Base-by-base conservation (phyloP, 2,888 invertebrate genomes). In the Tenodera sinensis region DNA sequence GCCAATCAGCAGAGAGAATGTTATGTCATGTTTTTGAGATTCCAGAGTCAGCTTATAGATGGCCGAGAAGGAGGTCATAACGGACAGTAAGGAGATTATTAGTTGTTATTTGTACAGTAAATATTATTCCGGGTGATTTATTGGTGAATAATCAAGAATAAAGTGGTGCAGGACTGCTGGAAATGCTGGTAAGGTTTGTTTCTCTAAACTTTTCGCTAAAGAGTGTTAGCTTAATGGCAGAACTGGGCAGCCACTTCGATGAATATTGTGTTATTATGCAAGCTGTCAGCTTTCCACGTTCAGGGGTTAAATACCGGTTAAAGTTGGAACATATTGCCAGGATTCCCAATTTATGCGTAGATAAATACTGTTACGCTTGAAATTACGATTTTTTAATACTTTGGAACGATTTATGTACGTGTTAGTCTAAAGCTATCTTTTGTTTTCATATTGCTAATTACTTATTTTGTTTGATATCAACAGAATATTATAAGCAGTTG, bases 21-120 rank as follows among this genome's bases (percentile, higher is more conserved):
- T 47, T 84, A 84, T 90, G 89, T 89, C 90, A 89, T 89, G 88
- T 90, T 88, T 83, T 90, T 83, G 28, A 83, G 81, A 27, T 89
- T 89, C 87, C 54, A 86, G 83, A 84, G 83, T 47, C 42, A 85
- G 85, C 87, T 89, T 90, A 88, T 88, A 89, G 90, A 90, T 90
- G 90, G 90, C 89, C 85, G 88, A 83, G 89, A 90, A 89, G 82
- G 89, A 89, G 90, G 88, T 90, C 90, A 89, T 83, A 85, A 85
- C 83, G 89, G 87, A 47, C 87, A 90, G 90, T 90, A 89, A 89
- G 87, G 71, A 83, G 83, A 71, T 87, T 87, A 88, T 83, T 71
- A 89, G 88, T 88, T 88, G 89, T 34, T 89, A 83, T 89, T 86
- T 89, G 25, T 85, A 87, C 87, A 34, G 83, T 87, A 30, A 89